Percentiles rank a stretch among this genome's conserved stretches.
Conservation (phyloP, 2,113 vertebrate genomes). For the Aegotheles bennettii region DNA sequence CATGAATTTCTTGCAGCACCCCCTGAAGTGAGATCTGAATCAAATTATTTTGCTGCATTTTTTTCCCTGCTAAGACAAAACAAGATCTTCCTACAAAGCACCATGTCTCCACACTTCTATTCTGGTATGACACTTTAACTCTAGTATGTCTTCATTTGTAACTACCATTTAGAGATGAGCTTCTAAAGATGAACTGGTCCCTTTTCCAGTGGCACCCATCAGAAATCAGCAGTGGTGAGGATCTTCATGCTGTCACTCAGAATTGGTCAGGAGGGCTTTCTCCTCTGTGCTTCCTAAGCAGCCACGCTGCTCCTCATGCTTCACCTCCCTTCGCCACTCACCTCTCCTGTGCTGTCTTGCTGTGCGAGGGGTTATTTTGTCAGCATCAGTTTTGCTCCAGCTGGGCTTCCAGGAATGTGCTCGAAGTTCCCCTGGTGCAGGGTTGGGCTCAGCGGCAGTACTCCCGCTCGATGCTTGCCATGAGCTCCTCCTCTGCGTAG, state of each 20-base stretch:
- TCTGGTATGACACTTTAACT: not conserved
- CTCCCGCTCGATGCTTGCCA: slow-evolving; percentile 78
- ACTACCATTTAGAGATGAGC: not conserved
- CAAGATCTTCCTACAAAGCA: not conserved
- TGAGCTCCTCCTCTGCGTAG: slow-evolving; percentile 75
- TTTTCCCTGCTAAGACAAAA: not conserved
- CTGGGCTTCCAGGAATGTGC: not conserved
- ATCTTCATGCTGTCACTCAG: not conserved
- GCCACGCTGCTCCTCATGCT: fast-evolving
- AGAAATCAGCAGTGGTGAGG: not conserved
- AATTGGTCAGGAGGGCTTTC: not conserved
- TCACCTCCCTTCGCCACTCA: not conserved
- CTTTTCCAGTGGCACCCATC: not conserved
- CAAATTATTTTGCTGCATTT: not conserved
- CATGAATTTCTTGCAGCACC: not conserved
- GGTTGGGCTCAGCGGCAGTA: slow-evolving; percentile 52
- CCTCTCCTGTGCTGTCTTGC: fast-evolving
- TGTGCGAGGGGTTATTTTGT: not conserved
- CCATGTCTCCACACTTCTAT: not conserved
- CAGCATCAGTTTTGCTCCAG: not conserved
- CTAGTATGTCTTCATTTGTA: not conserved
- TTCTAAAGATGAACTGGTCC: not conserved
- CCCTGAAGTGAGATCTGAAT: not conserved
- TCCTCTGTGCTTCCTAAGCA: not conserved
- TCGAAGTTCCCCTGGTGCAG: fast-evolving